These are phyloP conservation scores for Semotilus atromaculatus DNA, from an alignment of 2,797 vertebrate genomes.

Conservation along the genomic window DNA sequence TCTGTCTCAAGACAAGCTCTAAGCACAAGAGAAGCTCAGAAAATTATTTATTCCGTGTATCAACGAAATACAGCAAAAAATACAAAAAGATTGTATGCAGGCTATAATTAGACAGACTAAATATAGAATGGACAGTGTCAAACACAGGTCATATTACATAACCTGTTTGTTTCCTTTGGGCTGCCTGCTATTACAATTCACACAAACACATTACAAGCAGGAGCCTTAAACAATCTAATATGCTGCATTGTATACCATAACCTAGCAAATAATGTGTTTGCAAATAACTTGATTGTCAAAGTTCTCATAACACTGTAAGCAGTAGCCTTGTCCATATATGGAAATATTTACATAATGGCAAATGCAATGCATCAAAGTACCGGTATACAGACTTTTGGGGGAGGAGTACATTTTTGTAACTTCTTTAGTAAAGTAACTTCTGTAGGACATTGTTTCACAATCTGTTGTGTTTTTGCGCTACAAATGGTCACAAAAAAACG, in stretches of 20 bases:
- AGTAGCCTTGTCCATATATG: neutral
- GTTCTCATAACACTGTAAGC: neutral
- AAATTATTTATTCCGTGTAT: neutral
- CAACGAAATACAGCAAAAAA: neutral
- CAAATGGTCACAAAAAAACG: neutral
- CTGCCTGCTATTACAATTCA: neutral
- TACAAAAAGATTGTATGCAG: neutral
- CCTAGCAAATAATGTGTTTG: neutral
- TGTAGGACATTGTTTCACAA: neutral
- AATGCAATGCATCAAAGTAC: neutral
- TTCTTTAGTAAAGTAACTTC: neutral
- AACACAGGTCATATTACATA: conserved; percentile 22
- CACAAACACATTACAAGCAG: neutral
- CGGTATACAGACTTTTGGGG: neutral
- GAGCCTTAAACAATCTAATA: neutral
- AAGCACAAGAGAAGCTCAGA: neutral
- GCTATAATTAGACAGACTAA: neutral
- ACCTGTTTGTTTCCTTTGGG: conserved; percentile 10
- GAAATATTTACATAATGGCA: conserved; percentile 27
- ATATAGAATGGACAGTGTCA: conserved; percentile 1
- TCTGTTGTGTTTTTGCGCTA: neutral
- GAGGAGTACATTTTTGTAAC: neutral
- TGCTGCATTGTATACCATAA: neutral
- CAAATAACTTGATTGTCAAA: neutral
- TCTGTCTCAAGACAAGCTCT: neutral